Conservation (phyloP, 2,797 vertebrate genomes). For the Sternotherus odoratus region DNA sequence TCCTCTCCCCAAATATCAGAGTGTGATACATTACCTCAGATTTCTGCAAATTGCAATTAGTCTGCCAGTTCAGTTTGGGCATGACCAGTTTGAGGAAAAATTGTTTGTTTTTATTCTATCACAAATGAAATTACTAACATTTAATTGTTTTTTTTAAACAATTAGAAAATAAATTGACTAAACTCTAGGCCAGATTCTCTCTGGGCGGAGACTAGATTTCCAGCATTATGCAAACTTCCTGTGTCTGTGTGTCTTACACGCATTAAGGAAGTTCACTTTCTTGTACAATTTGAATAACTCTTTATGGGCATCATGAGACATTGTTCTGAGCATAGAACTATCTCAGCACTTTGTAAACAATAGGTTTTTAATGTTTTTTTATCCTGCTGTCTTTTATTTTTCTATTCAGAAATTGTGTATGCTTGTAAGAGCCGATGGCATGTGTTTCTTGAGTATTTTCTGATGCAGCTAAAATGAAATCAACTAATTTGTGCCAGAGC, state of each 20-base stretch:
- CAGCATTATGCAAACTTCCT: not conserved
- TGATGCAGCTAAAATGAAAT: constrained; percentile 21
- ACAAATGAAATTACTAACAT: not conserved
- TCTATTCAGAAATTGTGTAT: not conserved
- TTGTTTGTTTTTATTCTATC: not conserved
- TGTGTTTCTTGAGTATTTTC: constrained; percentile 12
- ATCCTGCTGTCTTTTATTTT: not conserved
- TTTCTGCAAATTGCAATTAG: not conserved
- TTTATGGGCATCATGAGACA: not conserved
- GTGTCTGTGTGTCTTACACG: not conserved
- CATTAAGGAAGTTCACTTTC: not conserved
- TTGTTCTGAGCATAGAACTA: not conserved
- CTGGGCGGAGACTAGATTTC: not conserved
- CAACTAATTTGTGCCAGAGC: constrained; percentile 30
- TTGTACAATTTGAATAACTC: not conserved
- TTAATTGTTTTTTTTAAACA: not conserved
- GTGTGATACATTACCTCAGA: not conserved
- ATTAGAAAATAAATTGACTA: not conserved
- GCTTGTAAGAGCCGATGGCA: not conserved
- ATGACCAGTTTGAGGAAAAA: not conserved
- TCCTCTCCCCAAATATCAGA: not conserved
- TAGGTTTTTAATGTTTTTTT: not conserved
- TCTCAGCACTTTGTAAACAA: not conserved
- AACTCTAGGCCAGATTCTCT: not conserved
- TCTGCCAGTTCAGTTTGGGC: not conserved